A percentile compares a stretch with the other conserved stretches of the same genome.
These are phyloP conservation scores for Tenodera sinensis DNA, from an alignment of 2,888 invertebrate genomes.

Conservation along the genomic window DNA sequence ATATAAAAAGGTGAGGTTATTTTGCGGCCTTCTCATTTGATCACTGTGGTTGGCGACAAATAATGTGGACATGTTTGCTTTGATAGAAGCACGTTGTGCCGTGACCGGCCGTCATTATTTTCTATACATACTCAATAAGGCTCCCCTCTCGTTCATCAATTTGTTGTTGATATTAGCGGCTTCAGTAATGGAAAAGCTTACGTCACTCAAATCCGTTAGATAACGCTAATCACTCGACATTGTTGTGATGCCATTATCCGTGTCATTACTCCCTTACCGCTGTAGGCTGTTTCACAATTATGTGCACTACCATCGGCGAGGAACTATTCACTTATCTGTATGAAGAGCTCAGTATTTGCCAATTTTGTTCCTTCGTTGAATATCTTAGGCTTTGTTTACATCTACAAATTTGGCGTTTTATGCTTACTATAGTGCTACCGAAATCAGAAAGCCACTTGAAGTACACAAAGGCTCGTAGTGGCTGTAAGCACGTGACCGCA, in stretches of 20 bases:
- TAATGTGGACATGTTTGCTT: background rate
- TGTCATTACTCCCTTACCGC: background rate
- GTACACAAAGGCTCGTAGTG: no score
- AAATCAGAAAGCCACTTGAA: no score
- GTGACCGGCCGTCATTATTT: background rate
- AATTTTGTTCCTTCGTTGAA: no score
- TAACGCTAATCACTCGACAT: background rate
- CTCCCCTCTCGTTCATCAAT: background rate
- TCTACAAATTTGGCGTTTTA: no score
- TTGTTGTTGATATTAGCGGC: background rate
- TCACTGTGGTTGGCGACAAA: background rate
- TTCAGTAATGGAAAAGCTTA: background rate
- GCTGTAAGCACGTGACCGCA: no score
- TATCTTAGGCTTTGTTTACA: no score
- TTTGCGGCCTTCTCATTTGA: background rate
- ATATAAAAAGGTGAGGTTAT: background rate
- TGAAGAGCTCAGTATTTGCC: no score
- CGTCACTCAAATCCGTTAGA: background rate
- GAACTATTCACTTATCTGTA: background rate
- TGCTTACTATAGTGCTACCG: no score
- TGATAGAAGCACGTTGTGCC: background rate
- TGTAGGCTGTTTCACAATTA: background rate
- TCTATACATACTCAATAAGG: background rate
- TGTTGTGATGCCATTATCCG: background rate
- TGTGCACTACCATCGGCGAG: background rate